phyloP scores from a whole-genome alignment of 2,797 vertebrate genomes.

The Eleutherodactylus coqui region DNA sequence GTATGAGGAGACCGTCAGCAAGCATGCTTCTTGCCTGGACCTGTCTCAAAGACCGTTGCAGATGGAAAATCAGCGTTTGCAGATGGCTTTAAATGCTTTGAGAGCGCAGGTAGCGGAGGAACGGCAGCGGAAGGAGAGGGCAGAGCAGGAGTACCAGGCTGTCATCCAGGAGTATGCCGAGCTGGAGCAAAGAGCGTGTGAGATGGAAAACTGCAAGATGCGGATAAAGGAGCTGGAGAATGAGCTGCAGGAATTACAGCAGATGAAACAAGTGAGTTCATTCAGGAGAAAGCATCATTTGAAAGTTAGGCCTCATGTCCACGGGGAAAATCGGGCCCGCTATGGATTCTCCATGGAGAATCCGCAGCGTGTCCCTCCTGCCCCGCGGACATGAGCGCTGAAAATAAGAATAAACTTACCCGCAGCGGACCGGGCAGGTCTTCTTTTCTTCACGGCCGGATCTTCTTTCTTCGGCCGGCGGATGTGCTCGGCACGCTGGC shows the following conservation, averaged over 20 bases:
- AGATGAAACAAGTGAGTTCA: conserved; percentile 81
- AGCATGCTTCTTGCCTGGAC: conserved; percentile 85
- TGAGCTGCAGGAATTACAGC: conserved; percentile 95
- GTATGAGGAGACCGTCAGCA: conserved; percentile 84
- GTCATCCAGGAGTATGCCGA: conserved; percentile 91
- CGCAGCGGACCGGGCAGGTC: no score
- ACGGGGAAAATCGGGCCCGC: no score
- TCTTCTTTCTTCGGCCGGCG: no score
- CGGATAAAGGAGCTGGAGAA: conserved; percentile 93
- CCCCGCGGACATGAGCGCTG: no score
- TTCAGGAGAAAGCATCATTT: neutral
- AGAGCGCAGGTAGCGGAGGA: conserved; percentile 86
- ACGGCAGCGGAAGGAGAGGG: conserved; percentile 85
- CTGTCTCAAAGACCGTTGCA: conserved; percentile 81
- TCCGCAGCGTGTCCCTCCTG: no score
- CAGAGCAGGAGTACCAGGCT: conserved; percentile 84
- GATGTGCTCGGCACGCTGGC: no score
- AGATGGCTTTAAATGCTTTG: conserved; percentile 83
- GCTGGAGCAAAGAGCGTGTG: conserved; percentile 87
- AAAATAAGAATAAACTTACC: no score
- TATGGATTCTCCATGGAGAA: no score
- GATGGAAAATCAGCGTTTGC: conserved; percentile 89
- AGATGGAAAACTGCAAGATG: conserved; percentile 90
- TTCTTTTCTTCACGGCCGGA: no score
- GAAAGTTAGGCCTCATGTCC: no score